Conservation (phyloP, 2,797 vertebrate genomes). For the Tenualosa thibaudeaui region DNA sequence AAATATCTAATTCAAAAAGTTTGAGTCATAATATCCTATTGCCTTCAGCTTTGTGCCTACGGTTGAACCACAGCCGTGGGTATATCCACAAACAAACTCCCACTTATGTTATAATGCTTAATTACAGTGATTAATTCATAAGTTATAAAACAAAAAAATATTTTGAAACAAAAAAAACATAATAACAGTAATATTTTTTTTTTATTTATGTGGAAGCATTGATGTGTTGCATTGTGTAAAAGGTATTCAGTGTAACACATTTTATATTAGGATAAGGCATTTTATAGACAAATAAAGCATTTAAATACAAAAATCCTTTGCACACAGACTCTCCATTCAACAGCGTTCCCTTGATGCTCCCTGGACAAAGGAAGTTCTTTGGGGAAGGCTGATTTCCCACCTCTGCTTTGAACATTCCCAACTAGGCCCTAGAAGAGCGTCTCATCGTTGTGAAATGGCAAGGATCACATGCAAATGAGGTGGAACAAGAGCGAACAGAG, state of each 20-base stretch:
- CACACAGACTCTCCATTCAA: not conserved
- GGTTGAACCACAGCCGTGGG: too few relatives aligned
- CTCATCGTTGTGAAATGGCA: not conserved
- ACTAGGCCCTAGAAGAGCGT: not conserved
- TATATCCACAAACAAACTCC: too few relatives aligned
- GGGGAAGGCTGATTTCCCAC: not conserved
- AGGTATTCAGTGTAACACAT: not conserved
- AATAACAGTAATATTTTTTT: too few relatives aligned
- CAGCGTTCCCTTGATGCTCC: not conserved
- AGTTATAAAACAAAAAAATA: too few relatives aligned
- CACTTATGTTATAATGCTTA: too few relatives aligned
- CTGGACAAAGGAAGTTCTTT: not conserved
- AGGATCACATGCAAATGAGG: conserved; percentile 15
- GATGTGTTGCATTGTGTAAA: too few relatives aligned
- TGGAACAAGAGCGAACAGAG: conserved; percentile 23
- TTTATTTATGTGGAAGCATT: too few relatives aligned
- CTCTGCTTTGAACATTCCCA: not conserved
- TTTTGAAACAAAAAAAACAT: too few relatives aligned
- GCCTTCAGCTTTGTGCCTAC: too few relatives aligned
- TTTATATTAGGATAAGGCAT: not conserved
- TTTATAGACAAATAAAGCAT: not conserved
- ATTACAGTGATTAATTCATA: too few relatives aligned
- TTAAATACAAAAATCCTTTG: not conserved
- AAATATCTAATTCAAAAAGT: not conserved
- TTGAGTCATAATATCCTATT: too few relatives aligned